Evolutionary conservation across 1,140 invertebrate species (phyloP), one percentile per base, ranked within the genome.

Genomic region (Drosophila pachea): DNA sequence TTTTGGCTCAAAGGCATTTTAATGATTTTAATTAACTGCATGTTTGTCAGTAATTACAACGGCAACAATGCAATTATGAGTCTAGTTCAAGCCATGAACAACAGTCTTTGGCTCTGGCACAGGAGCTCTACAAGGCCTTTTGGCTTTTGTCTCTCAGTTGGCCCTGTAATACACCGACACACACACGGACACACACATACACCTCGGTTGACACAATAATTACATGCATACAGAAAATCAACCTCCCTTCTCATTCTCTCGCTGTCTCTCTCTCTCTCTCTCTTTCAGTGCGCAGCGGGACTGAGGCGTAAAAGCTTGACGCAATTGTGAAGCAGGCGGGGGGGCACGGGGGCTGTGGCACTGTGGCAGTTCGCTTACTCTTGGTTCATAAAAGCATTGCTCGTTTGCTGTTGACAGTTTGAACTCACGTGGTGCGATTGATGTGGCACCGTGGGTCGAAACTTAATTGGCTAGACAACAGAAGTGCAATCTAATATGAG

Each of bases 1-100:
- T 64, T 64, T 58, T 65, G 65, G 50, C 75, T 83, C 56, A 75
- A 78, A 84, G 78, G 79, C 59, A 83, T 84, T 83, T 83, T 79
- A 83, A 83, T 83, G 78, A 84, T 84, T 83, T 83, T 83, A 83
- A 83, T 83, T 83, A 83, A 83, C 78, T 83, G 78, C 78, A 83
- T 83, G 78, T 83, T 83, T 83, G 79, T 62, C 64, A 63, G 75
- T 83, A 83, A 83, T 83, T 83, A 83, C 78, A 84, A 61, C 43
- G 75, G 76, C 79, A 83, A 79, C 78, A 83, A 83, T 83, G 78
- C 78, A 79, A 83, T 83, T 84, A 83, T 74, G 73, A 74, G 52
- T 58, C 68, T 72, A 71, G 56, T 71, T 67, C 54, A 45, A 55
- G 47, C 61, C 68, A 76, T 75, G 68, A 73, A 83, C 79, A 67